Evolutionary conservation across 2,888 invertebrate genomes (phyloP).

Genomic region (Leptopilina syphax): DNA sequence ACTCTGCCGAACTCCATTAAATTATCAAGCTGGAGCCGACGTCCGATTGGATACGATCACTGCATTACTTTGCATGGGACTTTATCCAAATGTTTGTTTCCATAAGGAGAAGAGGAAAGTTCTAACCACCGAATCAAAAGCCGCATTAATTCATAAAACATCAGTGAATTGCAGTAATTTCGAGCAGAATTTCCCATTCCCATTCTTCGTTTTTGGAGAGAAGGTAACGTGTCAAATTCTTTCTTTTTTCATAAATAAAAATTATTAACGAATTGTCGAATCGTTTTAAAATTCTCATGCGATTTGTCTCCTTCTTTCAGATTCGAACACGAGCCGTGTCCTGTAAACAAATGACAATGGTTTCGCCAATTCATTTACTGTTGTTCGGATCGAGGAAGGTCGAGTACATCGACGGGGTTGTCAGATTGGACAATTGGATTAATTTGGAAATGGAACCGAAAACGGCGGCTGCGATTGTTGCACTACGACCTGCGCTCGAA

Average conservation of each 20-base stretch:
- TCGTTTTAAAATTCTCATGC: not conserved
- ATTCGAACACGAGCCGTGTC: slow-evolving; percentile 96
- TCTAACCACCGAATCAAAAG: slow-evolving; percentile 95
- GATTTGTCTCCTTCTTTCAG: slow-evolving; percentile 66
- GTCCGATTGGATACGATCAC: slow-evolving; percentile 89
- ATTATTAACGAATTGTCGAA: not conserved
- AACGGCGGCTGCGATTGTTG: slow-evolving; percentile 89
- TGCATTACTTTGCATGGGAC: slow-evolving; percentile 91
- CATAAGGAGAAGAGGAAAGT: slow-evolving; percentile 98
- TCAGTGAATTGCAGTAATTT: slow-evolving; percentile 95
- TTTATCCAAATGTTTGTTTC: slow-evolving; percentile 97
- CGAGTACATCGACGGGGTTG: slow-evolving; percentile 85
- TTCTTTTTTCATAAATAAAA: too few species aligned
- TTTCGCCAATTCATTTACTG: slow-evolving; percentile 93
- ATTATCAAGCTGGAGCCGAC: slow-evolving; percentile 87
- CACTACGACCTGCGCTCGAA: slow-evolving; percentile 93
- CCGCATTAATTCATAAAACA: slow-evolving; percentile 96
- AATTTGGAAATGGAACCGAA: slow-evolving; percentile 90
- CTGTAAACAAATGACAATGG: slow-evolving; percentile 98
- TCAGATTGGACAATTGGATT: slow-evolving; percentile 96
- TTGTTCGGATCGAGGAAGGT: slow-evolving; percentile 95
- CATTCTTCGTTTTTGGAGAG: slow-evolving; percentile 98
- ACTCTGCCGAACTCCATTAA: slow-evolving; percentile 85
- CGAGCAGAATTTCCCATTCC: slow-evolving; percentile 92
- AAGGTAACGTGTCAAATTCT: slow-evolving; percentile 79